Percentiles rank a stretch among this genome's conserved stretches.
These are phyloP conservation scores for Delichon dasypus DNA, from an alignment of 2,797 vertebrate species.

Conservation along the genomic window DNA sequence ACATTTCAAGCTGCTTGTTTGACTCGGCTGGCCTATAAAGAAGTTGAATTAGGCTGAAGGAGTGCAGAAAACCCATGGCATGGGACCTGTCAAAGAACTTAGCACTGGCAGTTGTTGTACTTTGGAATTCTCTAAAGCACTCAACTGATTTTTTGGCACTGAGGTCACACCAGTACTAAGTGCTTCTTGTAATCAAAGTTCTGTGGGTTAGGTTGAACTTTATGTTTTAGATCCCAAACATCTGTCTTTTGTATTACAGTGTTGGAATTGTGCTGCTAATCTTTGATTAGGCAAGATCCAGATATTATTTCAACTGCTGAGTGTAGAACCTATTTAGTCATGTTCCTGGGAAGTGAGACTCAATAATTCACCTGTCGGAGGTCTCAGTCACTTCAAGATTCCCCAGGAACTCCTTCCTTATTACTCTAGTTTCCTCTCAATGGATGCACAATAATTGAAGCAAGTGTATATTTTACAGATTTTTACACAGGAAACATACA, in stretches of 20 bases:
- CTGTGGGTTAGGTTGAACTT: neutral
- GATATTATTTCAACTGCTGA: neutral
- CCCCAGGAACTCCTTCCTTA: neutral
- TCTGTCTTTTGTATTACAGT: neutral
- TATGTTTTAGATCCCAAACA: neutral
- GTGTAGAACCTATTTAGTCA: neutral
- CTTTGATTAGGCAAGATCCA: neutral
- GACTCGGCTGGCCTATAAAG: fast-evolving
- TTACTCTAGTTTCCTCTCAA: neutral
- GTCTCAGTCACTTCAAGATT: neutral
- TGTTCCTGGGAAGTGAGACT: neutral
- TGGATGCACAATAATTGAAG: neutral
- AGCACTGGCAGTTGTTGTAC: neutral
- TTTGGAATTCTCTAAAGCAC: neutral
- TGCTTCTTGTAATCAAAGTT: neutral
- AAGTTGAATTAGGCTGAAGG: neutral
- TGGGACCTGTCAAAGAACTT: neutral
- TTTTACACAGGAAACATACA: neutral
- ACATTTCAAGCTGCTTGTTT: neutral
- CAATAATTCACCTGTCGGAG: neutral
- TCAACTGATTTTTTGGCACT: neutral
- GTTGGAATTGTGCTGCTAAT: neutral
- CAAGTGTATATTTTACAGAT: neutral
- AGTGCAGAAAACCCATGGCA: neutral
- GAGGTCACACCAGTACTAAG: neutral